These are phyloP conservation scores for Calypte anna DNA, from an alignment of 2,113 vertebrate species.

Conservation along the genomic window DNA sequence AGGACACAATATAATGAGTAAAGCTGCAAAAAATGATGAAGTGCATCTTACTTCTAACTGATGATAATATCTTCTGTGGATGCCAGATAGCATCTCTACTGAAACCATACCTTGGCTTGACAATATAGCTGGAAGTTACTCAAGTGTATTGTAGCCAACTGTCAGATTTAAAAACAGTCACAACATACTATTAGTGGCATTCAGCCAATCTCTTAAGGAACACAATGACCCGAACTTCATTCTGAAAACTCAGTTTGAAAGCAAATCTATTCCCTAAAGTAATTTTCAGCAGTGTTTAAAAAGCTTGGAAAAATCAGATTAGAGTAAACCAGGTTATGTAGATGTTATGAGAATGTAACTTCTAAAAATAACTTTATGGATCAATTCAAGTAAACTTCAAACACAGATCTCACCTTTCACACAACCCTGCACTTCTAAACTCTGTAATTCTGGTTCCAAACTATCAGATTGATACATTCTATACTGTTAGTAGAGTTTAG, in stretches of 20 bases:
- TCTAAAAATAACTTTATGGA: conserved; percentile 72
- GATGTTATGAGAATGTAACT: conserved; percentile 73
- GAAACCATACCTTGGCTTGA: conserved; percentile 36
- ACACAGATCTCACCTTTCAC: conserved; percentile 59
- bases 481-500: background rate
- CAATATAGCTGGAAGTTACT: conserved; percentile 64
- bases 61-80: background rate
- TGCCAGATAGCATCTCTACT: conserved; percentile 21
- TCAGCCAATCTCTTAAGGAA: conserved; percentile 69
- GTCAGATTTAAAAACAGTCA: conserved; percentile 65
- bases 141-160: conserved; percentile 55
- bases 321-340: conserved; percentile 73
- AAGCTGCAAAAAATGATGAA: conserved; percentile 39
- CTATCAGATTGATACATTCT: conserved; percentile 29
- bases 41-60: conserved; percentile 9
- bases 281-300: conserved; percentile 73
- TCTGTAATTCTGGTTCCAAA: conserved; percentile 34
- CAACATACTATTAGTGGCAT: conserved; percentile 60
- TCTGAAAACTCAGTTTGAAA: conserved; percentile 75
- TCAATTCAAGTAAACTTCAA: conserved; percentile 71
- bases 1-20: background rate
- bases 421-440: background rate
- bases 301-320: conserved; percentile 73
- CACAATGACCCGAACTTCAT: conserved; percentile 68
- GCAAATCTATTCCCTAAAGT: conserved; percentile 76